Percentiles rank a stretch among this genome's conserved stretches.
These are phyloP conservation scores for Chaetura pelagica DNA, from an alignment of 2,113 vertebrate genomes.

Conservation along the genomic window DNA sequence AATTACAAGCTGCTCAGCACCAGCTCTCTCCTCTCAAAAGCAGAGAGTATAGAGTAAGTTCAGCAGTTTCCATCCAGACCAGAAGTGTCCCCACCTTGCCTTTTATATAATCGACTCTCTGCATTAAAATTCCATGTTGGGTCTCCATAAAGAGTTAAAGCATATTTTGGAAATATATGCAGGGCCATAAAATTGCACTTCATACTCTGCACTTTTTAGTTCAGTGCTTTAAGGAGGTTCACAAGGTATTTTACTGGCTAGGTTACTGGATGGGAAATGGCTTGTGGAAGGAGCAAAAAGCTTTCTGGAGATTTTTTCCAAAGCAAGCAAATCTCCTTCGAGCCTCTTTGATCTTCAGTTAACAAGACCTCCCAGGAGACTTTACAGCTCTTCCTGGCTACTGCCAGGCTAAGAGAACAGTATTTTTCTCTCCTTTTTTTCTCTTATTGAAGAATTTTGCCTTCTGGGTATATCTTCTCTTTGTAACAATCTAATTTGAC, in stretches of 20 bases:
- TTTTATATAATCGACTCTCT: background rate
- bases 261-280: background rate
- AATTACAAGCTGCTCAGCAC: background rate
- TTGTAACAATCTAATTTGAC: background rate
- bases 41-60: background rate
- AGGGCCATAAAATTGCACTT: background rate
- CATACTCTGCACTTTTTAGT: background rate
- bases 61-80: background rate
- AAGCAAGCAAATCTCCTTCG: conserved; percentile 25
- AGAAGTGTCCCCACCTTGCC: background rate
- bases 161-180: background rate
- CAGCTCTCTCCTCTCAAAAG: background rate
- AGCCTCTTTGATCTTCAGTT: conserved; percentile 43
- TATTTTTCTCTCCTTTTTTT: background rate
- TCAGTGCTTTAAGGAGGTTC: background rate
- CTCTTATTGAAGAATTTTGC: background rate
- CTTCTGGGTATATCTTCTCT: conserved; percentile 3
- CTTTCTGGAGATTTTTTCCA: conserved; percentile 33
- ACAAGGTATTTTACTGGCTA: background rate
- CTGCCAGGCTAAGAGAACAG: background rate
- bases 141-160: background rate
- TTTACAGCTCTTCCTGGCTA: conserved; percentile 19
- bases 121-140: background rate
- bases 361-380: conserved; percentile 32
- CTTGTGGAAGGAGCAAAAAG: conserved; percentile 21